A percentile compares a stretch with the other conserved stretches of the same genome.
phyloP scores from a whole-genome alignment of 2,888 invertebrate species.

The Chymomyza amoena region DNA sequence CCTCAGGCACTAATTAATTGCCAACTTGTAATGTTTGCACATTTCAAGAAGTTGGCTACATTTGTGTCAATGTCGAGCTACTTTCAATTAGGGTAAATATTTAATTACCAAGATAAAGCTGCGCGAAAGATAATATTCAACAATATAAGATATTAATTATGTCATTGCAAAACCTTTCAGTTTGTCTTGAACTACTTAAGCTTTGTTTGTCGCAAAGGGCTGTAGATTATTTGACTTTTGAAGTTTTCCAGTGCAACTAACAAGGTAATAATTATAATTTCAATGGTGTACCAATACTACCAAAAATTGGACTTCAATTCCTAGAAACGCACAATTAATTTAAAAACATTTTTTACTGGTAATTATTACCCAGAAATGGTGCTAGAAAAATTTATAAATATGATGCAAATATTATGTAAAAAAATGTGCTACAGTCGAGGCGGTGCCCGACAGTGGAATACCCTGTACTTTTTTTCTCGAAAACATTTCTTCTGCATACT shows the following conservation, averaged over 20 bases:
- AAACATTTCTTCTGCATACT: no score
- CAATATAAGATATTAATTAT: constrained; percentile 35
- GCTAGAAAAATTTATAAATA: no score
- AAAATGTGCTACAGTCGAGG: no score
- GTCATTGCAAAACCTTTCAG: background rate
- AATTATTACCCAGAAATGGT: no score
- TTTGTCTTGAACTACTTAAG: background rate
- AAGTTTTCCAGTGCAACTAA: background rate
- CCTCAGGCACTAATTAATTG: constrained; percentile 59
- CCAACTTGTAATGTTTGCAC: constrained; percentile 38
- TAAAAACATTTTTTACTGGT: no score
- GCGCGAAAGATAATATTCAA: constrained; percentile 24
- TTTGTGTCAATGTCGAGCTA: constrained; percentile 55
- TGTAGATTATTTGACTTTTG: background rate
- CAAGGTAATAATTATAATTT: background rate
- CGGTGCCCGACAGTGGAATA: no score
- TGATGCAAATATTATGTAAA: no score
- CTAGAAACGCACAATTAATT: no score
- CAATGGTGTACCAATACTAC: no score
- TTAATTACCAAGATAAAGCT: constrained; percentile 33
- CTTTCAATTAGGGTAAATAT: constrained; percentile 59
- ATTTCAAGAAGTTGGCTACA: constrained; percentile 43
- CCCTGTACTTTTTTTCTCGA: no score
- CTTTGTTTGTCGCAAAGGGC: background rate
- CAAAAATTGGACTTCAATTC: no score